Conservation (phyloP, 2,888 invertebrate genomes). For the Conistra vaccinii region DNA sequence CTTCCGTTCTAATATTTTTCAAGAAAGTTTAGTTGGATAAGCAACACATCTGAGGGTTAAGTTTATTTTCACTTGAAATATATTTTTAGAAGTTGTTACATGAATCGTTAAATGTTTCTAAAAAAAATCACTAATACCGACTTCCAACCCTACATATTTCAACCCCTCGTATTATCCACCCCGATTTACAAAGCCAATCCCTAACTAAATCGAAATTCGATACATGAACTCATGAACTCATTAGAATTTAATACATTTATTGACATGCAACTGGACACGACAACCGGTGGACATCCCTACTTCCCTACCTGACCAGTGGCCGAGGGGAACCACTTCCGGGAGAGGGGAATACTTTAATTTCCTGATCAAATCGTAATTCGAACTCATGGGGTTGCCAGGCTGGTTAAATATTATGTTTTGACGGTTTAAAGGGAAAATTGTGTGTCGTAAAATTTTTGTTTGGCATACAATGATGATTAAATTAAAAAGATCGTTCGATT, state of each 20-base stretch:
- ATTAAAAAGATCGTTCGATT: neutral
- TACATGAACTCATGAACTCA: conserved; percentile 58
- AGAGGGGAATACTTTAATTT: conserved; percentile 74
- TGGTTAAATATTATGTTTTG: conserved; percentile 36
- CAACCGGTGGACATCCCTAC: conserved; percentile 74
- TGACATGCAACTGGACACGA: conserved; percentile 62
- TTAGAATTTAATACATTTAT: conserved; percentile 57
- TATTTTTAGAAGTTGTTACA: neutral
- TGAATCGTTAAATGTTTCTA: neutral
- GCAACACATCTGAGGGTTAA: neutral
- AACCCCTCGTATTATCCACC: conserved; percentile 7
- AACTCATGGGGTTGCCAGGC: conserved; percentile 46
- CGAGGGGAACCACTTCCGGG: conserved; percentile 79
- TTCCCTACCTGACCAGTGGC: conserved; percentile 65
- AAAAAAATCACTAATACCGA: neutral
- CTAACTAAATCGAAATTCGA: conserved; percentile 65
- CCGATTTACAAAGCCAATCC: conserved; percentile 28
- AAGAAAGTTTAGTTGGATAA: neutral
- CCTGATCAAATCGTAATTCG: conserved; percentile 73
- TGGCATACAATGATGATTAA: neutral
- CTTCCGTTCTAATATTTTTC: neutral
- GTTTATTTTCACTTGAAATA: neutral
- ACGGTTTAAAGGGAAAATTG: conserved; percentile 16
- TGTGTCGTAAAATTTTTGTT: neutral
- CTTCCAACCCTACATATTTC: neutral